These are phyloP conservation scores for Malacoctenus gilli DNA, from an alignment of 2,797 vertebrate genomes.

Conservation along the genomic window DNA sequence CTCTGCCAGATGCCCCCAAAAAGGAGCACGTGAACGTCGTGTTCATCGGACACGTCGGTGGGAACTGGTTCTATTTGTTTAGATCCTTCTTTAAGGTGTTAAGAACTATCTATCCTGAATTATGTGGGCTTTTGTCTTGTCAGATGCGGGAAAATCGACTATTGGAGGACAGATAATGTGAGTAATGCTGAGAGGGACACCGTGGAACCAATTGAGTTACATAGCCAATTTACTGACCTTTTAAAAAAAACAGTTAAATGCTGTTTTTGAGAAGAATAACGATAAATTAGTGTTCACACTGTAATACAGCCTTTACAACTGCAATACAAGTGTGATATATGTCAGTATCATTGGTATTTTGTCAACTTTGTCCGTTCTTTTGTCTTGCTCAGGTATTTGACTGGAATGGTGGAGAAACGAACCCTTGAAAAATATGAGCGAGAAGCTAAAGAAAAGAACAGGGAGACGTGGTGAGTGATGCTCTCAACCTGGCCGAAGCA, in stretches of 20 bases:
- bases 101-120: not conserved
- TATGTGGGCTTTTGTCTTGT: slow-evolving; percentile 9
- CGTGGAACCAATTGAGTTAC: no score
- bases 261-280: no score
- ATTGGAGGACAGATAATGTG: slow-evolving; percentile 99
- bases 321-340: no score
- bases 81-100: no score
- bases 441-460: slow-evolving; percentile 99
- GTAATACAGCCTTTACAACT: no score
- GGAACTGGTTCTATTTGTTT: slow-evolving; percentile 60
- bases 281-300: no score
- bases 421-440: slow-evolving; percentile 99
- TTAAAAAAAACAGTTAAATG: no score
- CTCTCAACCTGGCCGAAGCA: no score
- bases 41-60: slow-evolving; percentile 98
- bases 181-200: no score
- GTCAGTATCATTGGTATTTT: no score
- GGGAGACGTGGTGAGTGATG: slow-evolving; percentile 94
- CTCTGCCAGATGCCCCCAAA: slow-evolving; percentile 91
- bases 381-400: slow-evolving; percentile 88
- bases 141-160: slow-evolving; percentile 98
- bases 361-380: not conserved
- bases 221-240: no score
- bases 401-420: slow-evolving; percentile 99
- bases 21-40: slow-evolving; percentile 99